A percentile compares a stretch with the other conserved stretches of the same genome.
These are phyloP conservation scores for Callospermophilus lateralis DNA, from an alignment of 2,113 vertebrate species.

Conservation along the genomic window DNA sequence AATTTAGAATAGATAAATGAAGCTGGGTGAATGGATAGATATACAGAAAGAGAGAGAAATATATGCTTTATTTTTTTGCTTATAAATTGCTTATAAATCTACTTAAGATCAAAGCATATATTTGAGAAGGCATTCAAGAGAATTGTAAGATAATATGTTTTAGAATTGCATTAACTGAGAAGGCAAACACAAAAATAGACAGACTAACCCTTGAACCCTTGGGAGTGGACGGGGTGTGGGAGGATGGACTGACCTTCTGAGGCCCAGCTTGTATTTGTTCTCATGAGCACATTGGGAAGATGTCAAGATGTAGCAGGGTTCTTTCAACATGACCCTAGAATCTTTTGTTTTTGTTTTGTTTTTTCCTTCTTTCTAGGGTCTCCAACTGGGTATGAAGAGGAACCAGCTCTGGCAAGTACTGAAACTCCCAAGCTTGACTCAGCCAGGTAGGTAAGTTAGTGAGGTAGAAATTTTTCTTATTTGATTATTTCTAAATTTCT, in stretches of 20 bases:
- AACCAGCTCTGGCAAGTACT: neutral
- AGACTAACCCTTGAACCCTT: neutral
- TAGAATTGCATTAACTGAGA: neutral
- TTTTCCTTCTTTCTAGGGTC: neutral
- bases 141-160: neutral
- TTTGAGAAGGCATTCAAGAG: neutral
- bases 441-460: neutral
- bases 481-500: neutral
- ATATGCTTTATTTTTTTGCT: neutral
- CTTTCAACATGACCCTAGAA: accelerated
- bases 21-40: neutral
- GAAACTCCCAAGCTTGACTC: neutral
- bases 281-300: too few species aligned
- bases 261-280: neutral
- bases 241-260: neutral
- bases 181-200: neutral
- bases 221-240: accelerated
- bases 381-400: neutral
- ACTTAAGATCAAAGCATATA: neutral
- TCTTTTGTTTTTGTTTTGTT: neutral
- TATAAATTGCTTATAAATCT: neutral
- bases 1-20: neutral
- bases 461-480: neutral
- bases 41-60: too few species aligned
- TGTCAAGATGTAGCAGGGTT: too few species aligned